Evolutionary conservation across 2,113 vertebrate species (phyloP), one percentile per base, ranked within the genome.

Genomic region (Anthoscopus minutus): DNA sequence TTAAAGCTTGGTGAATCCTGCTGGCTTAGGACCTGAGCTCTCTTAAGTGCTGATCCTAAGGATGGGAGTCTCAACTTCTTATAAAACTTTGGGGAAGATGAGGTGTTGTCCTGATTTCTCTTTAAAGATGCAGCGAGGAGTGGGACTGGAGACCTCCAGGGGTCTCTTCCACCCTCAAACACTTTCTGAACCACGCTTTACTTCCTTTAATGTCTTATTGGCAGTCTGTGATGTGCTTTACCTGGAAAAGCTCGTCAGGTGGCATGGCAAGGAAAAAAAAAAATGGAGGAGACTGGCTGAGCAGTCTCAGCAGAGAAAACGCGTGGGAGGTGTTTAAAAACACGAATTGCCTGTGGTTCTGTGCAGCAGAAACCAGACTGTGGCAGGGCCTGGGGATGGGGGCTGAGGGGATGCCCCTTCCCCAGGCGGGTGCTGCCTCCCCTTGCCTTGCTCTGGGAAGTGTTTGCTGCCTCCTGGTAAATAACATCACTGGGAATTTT

Each of bases 271-370:
- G 22, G 3, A 0, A 23, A 37, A 13, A 1, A 19, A 74, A 62
- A 60, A 12, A 89, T 81, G 78, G 79, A 92, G 82, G 78, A 77
- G 81, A 35, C 35, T 69, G 87, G 87, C 54, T 91, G 94, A 89
- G 92, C 85, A 96, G 82, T 94, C 92, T 94, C 38, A 0, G 86
- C 88, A 79, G 82, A 74, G 86, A 89, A 60, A 64, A 89, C 0
- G 66, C 38, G 91, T 87, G 64, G 89, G 92, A 92, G 92, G 81
- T 91, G 87, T 91, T 95, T 96, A 88, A 94, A 93, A 94, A 95
- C 96, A 96, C 44, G 58, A 50, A 11, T 11, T 91, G 91, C 93
- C 57, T 91, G 93, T 64, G 94, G 92, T 31, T 90, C 61, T 21
- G 11, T 86, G 92, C 88, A 40, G 79, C 19, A 65, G 95, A 96